Base-by-base conservation (phyloP, 92 coral and sea anemone species). In the Porites evermanni region DNA sequence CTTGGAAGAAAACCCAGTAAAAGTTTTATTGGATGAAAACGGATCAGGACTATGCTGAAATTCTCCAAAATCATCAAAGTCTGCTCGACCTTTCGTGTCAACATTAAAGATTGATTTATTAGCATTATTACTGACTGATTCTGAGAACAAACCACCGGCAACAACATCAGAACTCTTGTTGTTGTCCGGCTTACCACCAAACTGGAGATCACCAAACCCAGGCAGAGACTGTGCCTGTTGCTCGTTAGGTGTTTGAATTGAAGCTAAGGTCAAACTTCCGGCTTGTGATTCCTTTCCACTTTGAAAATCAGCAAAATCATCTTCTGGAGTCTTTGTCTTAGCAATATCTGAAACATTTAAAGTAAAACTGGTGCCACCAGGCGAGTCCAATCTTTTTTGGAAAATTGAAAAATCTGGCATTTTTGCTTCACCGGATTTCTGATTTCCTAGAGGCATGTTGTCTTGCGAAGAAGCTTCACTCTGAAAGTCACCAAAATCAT, bases 401-500 rank as follows among this genome's bases (percentile, higher is more conserved):
- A 88, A 76, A 69, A 26, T 56, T 8, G 89, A 86, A 80, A 88
- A 85, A 64, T 85, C 94, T 21, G 66, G 14, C 18, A 79, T 84
- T 47, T 44, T 74, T 13, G 66, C 19, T 77, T 77, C 77, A 76
- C 70, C 44, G 75, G 65, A 11, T 8, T 10, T 53, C 59, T 80
- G 68, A 26, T 51, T 82, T 70, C n/a, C 16, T 12, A 65, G 59
- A 51, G 72, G 53, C 4, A 51, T 73, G 70, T 53, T 65, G 5
- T 66, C 75, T 66, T 70, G 67, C 53, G 47, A 13, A 32, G 68
- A 11, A 14, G 77, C 53, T 53, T 79, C 73, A 32, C 88, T 87
- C 82, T 83, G 81, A 70, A 91, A 93, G 78, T 91, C 94, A 9
- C 90, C 79, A 80, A 93, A 94, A 77, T 94, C 89, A 80, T 84